phyloP scores from a whole-genome alignment of 2,113 vertebrate genomes.

The Cnemophilus loriae region DNA sequence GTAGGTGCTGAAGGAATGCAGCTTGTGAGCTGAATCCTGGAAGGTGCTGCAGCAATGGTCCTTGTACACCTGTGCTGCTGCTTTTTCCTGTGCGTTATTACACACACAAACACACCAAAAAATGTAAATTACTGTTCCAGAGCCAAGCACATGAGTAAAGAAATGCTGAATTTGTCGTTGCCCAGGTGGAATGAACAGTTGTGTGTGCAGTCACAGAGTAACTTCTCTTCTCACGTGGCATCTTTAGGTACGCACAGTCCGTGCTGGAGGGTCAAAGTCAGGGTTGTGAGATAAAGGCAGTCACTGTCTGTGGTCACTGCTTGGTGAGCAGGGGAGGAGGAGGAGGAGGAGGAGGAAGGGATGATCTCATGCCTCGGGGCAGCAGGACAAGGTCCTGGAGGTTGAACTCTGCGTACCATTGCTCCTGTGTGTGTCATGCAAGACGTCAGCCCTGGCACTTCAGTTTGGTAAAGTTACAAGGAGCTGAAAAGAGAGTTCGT shows the following conservation, averaged over 20 bases:
- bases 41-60: not conserved
- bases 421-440: fast-evolving
- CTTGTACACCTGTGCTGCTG: not conserved
- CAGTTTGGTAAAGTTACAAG: not conserved
- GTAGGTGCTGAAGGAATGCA: not conserved
- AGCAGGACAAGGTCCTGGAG: not conserved
- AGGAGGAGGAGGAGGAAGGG: not conserved
- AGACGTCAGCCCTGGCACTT: not conserved
- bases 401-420: not conserved
- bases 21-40: not conserved
- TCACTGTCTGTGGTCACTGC: not conserved
- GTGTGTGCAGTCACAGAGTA: not conserved
- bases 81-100: not conserved
- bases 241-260: not conserved
- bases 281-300: not conserved
- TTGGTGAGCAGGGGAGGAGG: not conserved
- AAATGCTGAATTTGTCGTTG: not conserved
- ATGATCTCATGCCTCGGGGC: not conserved
- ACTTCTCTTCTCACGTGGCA: fast-evolving
- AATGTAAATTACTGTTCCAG: not conserved
- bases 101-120: not conserved
- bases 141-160: not conserved
- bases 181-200: not conserved
- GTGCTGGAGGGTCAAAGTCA: not conserved
- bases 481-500: not conserved